A percentile compares a stretch with the other conserved stretches of the same genome.
phyloP scores from a whole-genome alignment of 2,113 vertebrate genomes.

The Lipophrys pholis region DNA sequence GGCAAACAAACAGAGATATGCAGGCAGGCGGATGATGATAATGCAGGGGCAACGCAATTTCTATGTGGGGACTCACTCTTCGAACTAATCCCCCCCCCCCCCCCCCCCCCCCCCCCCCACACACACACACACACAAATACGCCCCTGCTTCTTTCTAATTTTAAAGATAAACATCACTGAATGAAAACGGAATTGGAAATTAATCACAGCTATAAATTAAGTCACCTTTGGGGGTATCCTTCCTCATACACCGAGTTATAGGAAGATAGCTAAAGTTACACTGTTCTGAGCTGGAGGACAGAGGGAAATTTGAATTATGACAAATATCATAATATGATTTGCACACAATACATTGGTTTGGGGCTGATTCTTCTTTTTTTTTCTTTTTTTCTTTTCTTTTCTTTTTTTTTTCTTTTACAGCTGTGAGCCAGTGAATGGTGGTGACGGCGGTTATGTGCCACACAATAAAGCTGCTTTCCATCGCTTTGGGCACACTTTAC shows the following conservation, averaged over 20 bases:
- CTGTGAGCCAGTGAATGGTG: conserved; percentile 57
- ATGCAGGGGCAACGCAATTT: conserved; percentile 55
- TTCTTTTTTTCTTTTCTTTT: neutral
- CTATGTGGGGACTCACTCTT: conserved; percentile 8
- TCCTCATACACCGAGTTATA: conserved; percentile 43
- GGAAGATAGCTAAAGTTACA: conserved; percentile 50
- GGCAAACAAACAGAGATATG: conserved; percentile 60
- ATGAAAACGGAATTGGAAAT: conserved; percentile 80
- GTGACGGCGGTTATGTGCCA: conserved; percentile 57
- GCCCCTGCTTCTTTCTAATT: conserved; percentile 68
- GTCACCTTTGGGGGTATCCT: conserved; percentile 66
- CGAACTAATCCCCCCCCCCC: conserved; percentile 7
- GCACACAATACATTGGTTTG: conserved; percentile 69
- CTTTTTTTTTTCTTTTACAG: conserved; percentile 38
- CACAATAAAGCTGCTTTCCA: conserved; percentile 80
- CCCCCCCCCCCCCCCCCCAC: conserved; percentile 23
- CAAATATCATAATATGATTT: conserved; percentile 68
- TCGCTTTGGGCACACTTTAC: conserved; percentile 82
- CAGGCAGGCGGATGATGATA: conserved; percentile 68
- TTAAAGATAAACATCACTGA: conserved; percentile 77
- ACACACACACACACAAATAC: conserved; percentile 45
- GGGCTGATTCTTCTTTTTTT: conserved; percentile 14
- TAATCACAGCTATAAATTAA: conserved; percentile 80
- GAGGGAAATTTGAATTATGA: conserved; percentile 55
- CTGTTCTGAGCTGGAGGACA: conserved; percentile 55